A percentile compares a stretch with the other conserved stretches of the same genome.
Conservation (phyloP, 2,113 vertebrate species). For the Elanus axillaris region DNA sequence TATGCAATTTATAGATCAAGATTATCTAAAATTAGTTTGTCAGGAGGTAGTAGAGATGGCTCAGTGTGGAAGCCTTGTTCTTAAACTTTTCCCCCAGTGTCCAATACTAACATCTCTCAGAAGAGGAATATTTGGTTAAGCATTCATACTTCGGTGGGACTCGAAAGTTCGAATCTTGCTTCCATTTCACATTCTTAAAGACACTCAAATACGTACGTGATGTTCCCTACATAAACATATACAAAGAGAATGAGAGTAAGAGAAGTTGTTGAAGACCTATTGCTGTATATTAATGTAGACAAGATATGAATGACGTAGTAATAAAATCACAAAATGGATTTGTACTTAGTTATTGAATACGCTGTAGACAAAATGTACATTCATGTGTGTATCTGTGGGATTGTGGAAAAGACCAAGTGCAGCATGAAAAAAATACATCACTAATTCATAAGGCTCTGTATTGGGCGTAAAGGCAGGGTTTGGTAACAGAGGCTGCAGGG, state of each 20-base stretch:
- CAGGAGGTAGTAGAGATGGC: too few relatives aligned
- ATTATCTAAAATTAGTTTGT: not conserved
- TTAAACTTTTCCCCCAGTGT: not conserved
- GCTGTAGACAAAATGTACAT: not conserved
- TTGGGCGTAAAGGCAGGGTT: not conserved
- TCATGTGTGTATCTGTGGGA: fast-evolving
- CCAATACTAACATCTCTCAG: not conserved
- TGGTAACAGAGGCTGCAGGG: not conserved
- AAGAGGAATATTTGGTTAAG: not conserved
- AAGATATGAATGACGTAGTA: not conserved
- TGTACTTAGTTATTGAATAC: not conserved
- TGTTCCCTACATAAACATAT: not conserved
- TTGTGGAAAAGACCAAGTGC: not conserved
- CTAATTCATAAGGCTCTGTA: not conserved
- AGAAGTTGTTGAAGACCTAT: not conserved
- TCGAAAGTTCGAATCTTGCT: not conserved
- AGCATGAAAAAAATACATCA: not conserved
- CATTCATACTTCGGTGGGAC: not conserved
- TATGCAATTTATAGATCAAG: not conserved
- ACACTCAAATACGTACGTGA: not conserved
- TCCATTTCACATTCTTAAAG: not conserved
- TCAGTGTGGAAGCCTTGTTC: not conserved
- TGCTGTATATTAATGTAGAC: not conserved
- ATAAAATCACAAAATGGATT: not conserved
- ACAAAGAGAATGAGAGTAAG: not conserved